Conservation (phyloP, 2,888 invertebrate genomes). For the Isoperla grammatica region DNA sequence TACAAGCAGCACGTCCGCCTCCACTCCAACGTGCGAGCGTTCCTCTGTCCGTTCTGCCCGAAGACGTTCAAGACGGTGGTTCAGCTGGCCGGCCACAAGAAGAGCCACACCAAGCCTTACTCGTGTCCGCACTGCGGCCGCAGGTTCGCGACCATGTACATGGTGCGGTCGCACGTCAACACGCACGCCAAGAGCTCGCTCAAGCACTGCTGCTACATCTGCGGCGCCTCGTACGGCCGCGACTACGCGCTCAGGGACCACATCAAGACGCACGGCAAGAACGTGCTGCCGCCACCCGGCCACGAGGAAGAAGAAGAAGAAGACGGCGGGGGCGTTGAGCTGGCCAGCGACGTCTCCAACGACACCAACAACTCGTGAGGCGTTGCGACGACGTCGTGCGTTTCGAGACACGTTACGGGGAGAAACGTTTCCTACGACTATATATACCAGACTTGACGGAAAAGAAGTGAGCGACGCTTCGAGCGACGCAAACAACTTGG, state of each 20-base stretch:
- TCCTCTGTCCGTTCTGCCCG: slow-evolving; percentile 68
- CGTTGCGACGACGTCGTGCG: too few species aligned
- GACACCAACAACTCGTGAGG: too few species aligned
- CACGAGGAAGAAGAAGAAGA: too few species aligned
- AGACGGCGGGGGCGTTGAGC: too few species aligned
- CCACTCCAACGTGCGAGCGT: slow-evolving; percentile 69
- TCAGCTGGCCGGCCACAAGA: slow-evolving; percentile 72
- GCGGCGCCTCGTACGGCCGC: slow-evolving; percentile 72
- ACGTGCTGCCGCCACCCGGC: too few species aligned
- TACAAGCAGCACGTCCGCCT: slow-evolving; percentile 71
- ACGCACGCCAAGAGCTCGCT: slow-evolving; percentile 50
- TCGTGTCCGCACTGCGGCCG: slow-evolving; percentile 69
- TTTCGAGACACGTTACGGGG: too few species aligned
- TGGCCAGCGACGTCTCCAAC: too few species aligned
- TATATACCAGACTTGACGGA: too few species aligned
- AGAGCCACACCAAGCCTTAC: slow-evolving; percentile 76
- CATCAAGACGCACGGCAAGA: slow-evolving; percentile 35
- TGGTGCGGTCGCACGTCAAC: slow-evolving; percentile 48
- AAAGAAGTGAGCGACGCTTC: too few species aligned
- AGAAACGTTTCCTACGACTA: too few species aligned
- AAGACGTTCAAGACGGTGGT: slow-evolving; percentile 77
- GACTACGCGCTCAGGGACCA: slow-evolving; percentile 70
- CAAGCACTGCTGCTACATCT: slow-evolving; percentile 61
- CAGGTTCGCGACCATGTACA: slow-evolving; percentile 72
- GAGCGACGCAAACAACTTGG: too few species aligned